These are phyloP conservation scores for Megaceryle alcyon DNA, from an alignment of 2,797 vertebrate genomes.

Conservation along the genomic window DNA sequence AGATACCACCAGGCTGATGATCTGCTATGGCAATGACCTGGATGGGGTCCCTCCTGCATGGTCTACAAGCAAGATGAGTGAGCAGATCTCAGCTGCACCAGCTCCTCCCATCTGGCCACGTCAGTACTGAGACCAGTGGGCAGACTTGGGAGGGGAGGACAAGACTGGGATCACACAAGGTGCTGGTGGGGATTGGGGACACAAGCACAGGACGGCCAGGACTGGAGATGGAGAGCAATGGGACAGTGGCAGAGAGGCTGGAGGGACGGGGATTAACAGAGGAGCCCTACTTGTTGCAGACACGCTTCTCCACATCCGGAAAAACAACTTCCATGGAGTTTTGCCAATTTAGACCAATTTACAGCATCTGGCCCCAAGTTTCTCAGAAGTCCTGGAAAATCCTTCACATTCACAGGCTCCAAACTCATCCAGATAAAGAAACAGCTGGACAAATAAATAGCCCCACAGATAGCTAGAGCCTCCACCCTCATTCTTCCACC, in stretches of 20 bases:
- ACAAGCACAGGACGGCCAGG: not conserved
- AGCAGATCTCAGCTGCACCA: not conserved
- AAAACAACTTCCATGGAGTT: conserved; percentile 30
- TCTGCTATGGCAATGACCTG: not conserved
- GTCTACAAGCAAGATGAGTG: not conserved
- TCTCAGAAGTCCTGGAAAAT: conserved; percentile 59
- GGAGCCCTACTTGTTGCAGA: not conserved
- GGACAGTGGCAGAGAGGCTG: not conserved
- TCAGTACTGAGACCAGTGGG: not conserved
- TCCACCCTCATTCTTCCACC: conserved; percentile 56
- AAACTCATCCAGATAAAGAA: conserved; percentile 37
- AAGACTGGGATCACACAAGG: not conserved
- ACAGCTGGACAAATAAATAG: conserved; percentile 61
- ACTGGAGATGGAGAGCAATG: not conserved
- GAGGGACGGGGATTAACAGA: not conserved
- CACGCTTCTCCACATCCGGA: not conserved
- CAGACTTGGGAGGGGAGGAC: not conserved
- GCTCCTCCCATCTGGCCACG: not conserved
- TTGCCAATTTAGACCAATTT: conserved; percentile 15
- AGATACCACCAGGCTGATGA: rapidly evolving
- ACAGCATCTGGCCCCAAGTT: conserved; percentile 1
- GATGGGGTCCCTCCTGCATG: rapidly evolving
- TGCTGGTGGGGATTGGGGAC: not conserved
- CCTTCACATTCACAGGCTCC: conserved; percentile 23
- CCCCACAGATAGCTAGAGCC: conserved; percentile 34